These are phyloP conservation scores for Aviceda cuculoides DNA, from an alignment of 2,797 vertebrate species.

Conservation along the genomic window DNA sequence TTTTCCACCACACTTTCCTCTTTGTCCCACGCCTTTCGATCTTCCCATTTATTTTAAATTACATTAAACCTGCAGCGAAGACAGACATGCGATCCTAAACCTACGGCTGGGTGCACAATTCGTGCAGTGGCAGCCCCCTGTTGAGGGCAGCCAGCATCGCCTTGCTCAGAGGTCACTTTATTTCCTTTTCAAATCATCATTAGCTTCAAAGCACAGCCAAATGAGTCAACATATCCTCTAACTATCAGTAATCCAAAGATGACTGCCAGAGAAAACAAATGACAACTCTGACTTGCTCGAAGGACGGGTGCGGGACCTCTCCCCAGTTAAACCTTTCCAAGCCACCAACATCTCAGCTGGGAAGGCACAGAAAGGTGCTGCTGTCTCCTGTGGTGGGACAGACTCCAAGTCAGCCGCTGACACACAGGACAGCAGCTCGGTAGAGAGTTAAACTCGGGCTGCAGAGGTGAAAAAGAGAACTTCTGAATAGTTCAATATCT, in stretches of 20 bases:
- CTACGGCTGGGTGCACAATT: background rate
- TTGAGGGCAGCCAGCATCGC: background rate
- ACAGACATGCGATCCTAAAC: background rate
- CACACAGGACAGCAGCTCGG: accelerated
- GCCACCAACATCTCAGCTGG: background rate
- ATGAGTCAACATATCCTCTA: background rate
- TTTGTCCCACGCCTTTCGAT: background rate
- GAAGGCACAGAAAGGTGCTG: background rate
- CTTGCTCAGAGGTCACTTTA: background rate
- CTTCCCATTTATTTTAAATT: background rate
- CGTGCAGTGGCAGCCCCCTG: background rate
- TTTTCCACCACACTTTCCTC: background rate
- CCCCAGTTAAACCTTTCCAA: background rate
- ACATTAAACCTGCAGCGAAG: background rate
- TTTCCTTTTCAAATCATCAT: background rate
- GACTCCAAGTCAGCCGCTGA: background rate
- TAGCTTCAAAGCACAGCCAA: background rate
- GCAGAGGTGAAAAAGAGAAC: background rate
- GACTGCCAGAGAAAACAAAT: background rate
- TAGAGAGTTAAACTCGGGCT: background rate
- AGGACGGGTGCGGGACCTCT: background rate
- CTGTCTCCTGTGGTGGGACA: accelerated
- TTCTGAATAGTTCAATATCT: background rate
- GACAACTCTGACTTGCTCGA: background rate
- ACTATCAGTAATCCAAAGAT: background rate